These are phyloP conservation scores for Masticophis lateralis DNA, from an alignment of 2,797 vertebrate species.

Conservation along the genomic window DNA sequence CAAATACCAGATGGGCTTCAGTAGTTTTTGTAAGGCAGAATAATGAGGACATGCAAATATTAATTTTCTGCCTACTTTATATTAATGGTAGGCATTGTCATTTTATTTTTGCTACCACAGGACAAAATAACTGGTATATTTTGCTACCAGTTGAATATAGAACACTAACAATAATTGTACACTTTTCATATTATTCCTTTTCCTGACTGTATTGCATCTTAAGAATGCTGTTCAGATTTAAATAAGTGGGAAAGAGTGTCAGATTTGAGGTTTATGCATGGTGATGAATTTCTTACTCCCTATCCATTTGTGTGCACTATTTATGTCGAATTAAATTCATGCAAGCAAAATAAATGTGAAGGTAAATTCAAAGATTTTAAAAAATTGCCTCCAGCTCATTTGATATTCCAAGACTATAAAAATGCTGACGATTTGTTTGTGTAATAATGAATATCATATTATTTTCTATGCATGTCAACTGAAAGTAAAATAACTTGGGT, in stretches of 20 bases:
- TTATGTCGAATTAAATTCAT: conserved; percentile 71
- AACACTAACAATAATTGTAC: background rate
- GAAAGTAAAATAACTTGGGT: background rate
- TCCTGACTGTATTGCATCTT: conserved; percentile 33
- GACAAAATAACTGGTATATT: background rate
- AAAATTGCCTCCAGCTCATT: background rate
- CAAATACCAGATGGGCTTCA: background rate
- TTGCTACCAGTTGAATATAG: background rate
- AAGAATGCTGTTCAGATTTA: conserved; percentile 73
- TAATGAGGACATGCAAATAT: background rate
- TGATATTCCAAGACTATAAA: background rate
- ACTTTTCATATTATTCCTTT: background rate
- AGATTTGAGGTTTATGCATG: conserved; percentile 68
- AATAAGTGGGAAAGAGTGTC: conserved; percentile 75
- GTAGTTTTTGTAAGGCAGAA: background rate
- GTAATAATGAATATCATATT: background rate
- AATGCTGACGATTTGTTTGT: background rate
- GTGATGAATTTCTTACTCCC: conserved; percentile 52
- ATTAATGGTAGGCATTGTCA: background rate
- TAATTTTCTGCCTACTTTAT: background rate
- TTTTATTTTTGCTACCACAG: background rate
- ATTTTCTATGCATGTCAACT: background rate
- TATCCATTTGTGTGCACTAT: conserved; percentile 80
- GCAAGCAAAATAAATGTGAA: background rate
- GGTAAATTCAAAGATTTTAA: conserved; percentile 6